These are phyloP conservation scores for Drosophila carrolli DNA, from an alignment of 1,140 invertebrate genomes.

Conservation along the genomic window DNA sequence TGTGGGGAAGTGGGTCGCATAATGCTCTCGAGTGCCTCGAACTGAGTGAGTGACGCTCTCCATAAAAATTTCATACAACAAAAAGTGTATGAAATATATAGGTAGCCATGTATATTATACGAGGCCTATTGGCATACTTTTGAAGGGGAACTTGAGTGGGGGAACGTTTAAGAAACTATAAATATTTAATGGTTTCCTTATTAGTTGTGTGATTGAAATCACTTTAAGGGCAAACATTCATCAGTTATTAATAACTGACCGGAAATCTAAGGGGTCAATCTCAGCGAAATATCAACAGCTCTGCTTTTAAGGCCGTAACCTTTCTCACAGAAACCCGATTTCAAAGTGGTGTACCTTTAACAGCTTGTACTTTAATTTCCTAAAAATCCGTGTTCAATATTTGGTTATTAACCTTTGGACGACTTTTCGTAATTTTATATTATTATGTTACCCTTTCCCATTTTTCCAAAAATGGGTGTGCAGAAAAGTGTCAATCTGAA, in stretches of 20 bases:
- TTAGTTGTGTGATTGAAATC: constrained; percentile 23
- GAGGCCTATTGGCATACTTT: constrained; percentile 13
- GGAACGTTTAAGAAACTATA: background rate
- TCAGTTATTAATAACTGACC: constrained; percentile 4
- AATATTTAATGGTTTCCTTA: constrained; percentile 32
- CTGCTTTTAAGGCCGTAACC: too few relatives aligned
- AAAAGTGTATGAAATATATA: constrained; percentile 10
- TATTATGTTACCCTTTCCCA: too few relatives aligned
- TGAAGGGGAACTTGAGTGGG: background rate
- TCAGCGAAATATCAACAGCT: too few relatives aligned
- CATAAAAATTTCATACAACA: constrained; percentile 44
- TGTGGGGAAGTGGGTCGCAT: constrained; percentile 3
- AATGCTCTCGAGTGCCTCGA: constrained; percentile 13
- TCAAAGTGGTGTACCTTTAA: too few relatives aligned
- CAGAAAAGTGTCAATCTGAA: too few relatives aligned
- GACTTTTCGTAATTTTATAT: too few relatives aligned
- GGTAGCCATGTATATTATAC: background rate
- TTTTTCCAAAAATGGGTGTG: too few relatives aligned
- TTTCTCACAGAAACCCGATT: too few relatives aligned
- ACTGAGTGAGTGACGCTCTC: constrained; percentile 35
- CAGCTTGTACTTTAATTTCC: too few relatives aligned
- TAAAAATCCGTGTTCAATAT: too few relatives aligned
- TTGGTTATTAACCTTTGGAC: too few relatives aligned
- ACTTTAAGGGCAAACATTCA: too few relatives aligned
- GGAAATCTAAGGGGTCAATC: background rate